Evolutionary conservation across 1,140 invertebrate genomes (phyloP).

Genomic region (Macrobrachium rosenbergii): DNA sequence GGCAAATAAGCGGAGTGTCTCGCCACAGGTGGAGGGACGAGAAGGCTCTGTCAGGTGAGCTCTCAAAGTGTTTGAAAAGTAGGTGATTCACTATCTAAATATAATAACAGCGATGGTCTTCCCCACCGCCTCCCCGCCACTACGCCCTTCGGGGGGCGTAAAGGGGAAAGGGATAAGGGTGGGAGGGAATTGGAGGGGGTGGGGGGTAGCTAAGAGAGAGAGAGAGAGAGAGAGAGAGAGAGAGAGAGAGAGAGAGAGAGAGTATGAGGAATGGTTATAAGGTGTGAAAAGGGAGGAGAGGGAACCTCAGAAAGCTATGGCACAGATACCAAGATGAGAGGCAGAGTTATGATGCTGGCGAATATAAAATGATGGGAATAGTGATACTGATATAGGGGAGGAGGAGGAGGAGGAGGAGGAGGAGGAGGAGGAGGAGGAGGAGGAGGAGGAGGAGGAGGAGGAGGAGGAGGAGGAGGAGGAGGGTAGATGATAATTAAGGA

Average conservation of each 20-base stretch:
- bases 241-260: neutral
- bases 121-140: no score
- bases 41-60: no score
- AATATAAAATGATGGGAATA: neutral
- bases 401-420: neutral
- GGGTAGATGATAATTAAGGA: neutral
- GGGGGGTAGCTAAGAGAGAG: neutral
- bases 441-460: no score
- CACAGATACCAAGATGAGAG: neutral
- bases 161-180: neutral
- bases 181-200: neutral
- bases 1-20: no score
- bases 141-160: no score
- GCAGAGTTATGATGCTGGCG: neutral
- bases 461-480: neutral
- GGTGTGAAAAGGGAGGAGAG: neutral
- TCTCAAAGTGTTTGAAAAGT: no score
- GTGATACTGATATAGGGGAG: neutral
- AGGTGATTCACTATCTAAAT: no score
- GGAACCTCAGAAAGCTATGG: neutral
- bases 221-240: no score
- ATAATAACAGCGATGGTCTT: no score
- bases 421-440: neutral
- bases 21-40: no score
- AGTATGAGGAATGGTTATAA: neutral